Percentiles rank a stretch among this genome's conserved stretches.
phyloP scores from a whole-genome alignment of 2,888 invertebrate species.

The Eledone cirrhosa region DNA sequence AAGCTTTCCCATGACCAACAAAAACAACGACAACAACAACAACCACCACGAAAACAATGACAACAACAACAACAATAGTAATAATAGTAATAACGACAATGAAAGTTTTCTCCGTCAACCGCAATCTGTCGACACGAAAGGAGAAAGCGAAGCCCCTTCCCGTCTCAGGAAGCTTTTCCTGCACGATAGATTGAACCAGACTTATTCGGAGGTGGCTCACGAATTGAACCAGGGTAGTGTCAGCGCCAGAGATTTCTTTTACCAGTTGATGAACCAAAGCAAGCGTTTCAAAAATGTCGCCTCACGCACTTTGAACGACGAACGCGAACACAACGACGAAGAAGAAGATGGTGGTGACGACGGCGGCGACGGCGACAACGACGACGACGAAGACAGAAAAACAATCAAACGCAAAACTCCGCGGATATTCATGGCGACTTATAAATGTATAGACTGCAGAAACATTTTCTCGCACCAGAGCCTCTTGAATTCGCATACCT shows the following conservation, averaged over 20 bases:
- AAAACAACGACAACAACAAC: too few relatives aligned
- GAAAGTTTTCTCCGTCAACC: too few relatives aligned
- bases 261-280: not conserved
- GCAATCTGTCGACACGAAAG: too few relatives aligned
- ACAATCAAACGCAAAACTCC: not conserved
- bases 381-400: not conserved
- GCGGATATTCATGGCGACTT: slow-evolving; percentile 33
- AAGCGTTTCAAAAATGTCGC: not conserved
- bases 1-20: too few relatives aligned
- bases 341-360: not conserved
- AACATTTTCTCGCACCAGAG: slow-evolving; percentile 32
- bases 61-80: too few relatives aligned
- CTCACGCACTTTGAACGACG: not conserved
- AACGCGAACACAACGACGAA: not conserved
- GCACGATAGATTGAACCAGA: slow-evolving; percentile 17
- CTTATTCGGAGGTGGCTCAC: slow-evolving; percentile 4
- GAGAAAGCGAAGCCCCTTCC: too few relatives aligned
- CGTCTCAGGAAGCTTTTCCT: not conserved
- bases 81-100: too few relatives aligned
- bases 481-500: slow-evolving; percentile 31
- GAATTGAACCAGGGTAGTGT: not conserved
- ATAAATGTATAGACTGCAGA: slow-evolving; percentile 36
- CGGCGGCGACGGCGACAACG: not conserved
- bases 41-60: too few relatives aligned
- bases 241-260: not conserved